Base-by-base conservation (phyloP, 2,797 vertebrate species). In the Rhyacichthys aspro region DNA sequence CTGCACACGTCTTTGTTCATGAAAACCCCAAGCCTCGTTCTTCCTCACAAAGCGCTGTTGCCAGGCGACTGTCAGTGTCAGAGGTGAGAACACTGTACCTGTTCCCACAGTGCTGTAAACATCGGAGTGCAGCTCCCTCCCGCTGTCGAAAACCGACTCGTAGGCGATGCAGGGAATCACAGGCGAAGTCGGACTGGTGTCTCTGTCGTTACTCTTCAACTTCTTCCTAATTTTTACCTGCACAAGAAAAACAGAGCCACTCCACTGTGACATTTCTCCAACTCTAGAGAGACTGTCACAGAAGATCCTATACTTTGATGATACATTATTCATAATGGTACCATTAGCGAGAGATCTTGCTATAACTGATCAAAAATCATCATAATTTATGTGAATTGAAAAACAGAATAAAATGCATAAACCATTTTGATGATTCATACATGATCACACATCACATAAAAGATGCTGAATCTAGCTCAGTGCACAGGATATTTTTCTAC, bases 151-250 rank as follows among this genome's bases (percentile, higher is more conserved):
- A 3, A 87, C 89, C 0, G 92, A 93, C 47, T 96, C 94, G 0
- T 85, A 96, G 12, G 94, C 95, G 86, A 98, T 94, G 48, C 91
- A 93, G 19, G 97, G 96, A 49, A 96, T 42, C 0, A 89, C 79
- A n/a, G 94, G 93, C 36, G 94, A 93, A n/a, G 76, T 86, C 34
- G 88, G 73, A 2, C 90, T 90, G 0, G 92, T 92, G 70, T 98
- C 95, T 72, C 93, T 96, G 60, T 98, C 96, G 34, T 0, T 62
- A 44, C 83, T 79, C 59, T 94, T 97, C 69, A 91, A 50, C 76
- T 94, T 98, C 79, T 90, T 95, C 71, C 88, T 91, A 18, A 90
- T 94, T 88, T 96, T 98, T 53, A 94, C 94, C 97, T 98, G 76
- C n/a, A 18, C 67, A 41, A 69, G 34, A 62, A 56, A 79, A 7